Evolutionary conservation across 30 jellyfish, hydroid and myxozoan genomes (phyloP).

Genomic region (Mastigias papua): DNA sequence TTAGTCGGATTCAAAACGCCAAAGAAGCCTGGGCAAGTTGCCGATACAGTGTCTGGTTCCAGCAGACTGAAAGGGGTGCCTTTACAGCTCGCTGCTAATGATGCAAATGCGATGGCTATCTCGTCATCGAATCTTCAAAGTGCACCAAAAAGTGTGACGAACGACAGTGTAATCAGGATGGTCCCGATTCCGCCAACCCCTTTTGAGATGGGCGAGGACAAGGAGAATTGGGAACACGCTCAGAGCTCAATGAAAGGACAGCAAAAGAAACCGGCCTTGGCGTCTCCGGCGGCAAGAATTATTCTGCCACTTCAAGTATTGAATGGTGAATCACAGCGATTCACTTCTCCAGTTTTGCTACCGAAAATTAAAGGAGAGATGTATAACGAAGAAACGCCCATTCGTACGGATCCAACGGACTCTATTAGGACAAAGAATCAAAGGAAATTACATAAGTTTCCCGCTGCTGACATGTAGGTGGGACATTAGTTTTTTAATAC

Average conservation of each 20-base stretch:
- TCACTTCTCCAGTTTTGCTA: conserved; percentile 17
- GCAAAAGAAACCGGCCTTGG: not conserved
- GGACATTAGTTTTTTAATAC: not conserved
- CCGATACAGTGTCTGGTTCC: not conserved
- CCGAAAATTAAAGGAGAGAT: conserved; percentile 17
- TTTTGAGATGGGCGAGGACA: not conserved
- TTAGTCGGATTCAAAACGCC: conserved; percentile 25
- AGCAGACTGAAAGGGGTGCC: not conserved
- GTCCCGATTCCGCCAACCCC: conserved; percentile 55
- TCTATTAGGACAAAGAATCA: not conserved
- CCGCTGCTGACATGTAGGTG: not conserved
- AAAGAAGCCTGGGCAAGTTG: not conserved
- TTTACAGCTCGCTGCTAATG: not conserved
- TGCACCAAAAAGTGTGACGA: not conserved
- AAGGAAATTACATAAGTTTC: not conserved
- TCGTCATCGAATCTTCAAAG: not conserved
- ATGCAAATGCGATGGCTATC: not conserved
- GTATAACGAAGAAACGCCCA: conserved; percentile 39
- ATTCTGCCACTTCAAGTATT: conserved; percentile 16
- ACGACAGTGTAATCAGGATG: conserved; percentile 15
- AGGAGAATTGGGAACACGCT: conserved; percentile 11
- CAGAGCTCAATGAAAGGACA: not conserved
- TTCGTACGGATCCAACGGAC: not conserved
- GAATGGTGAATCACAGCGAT: not conserved
- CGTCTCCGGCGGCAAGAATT: conserved; percentile 10